These are phyloP conservation scores for Lepus americanus DNA, from an alignment of 2,113 vertebrate species.

Conservation along the genomic window DNA sequence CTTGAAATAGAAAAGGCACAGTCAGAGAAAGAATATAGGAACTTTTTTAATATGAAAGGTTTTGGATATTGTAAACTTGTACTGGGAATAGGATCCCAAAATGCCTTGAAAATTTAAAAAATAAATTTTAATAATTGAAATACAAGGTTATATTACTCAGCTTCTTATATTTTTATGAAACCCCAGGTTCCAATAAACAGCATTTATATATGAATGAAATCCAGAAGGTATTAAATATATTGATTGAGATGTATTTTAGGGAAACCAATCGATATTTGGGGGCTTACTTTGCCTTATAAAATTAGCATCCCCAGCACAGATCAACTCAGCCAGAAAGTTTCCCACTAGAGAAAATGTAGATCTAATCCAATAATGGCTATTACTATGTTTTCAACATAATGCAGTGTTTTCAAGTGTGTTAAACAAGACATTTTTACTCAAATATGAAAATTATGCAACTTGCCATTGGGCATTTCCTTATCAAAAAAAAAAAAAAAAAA, in stretches of 20 bases:
- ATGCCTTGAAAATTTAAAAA: neutral
- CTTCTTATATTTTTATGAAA: conserved; percentile 19
- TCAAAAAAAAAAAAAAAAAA: neutral
- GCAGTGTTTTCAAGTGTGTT: neutral
- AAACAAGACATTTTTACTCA: neutral
- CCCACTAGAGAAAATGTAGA: neutral
- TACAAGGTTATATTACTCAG: neutral
- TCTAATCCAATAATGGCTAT: neutral
- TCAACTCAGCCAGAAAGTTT: neutral
- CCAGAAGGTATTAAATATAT: neutral
- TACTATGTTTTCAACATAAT: neutral
- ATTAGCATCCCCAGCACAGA: neutral
- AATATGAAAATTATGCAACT: neutral
- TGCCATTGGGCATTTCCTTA: neutral
- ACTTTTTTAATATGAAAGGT: neutral
- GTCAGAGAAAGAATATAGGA: neutral
- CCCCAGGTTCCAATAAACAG: neutral
- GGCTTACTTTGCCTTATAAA: neutral
- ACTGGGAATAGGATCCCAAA: neutral
- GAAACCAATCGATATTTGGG: neutral
- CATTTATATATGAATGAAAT: neutral
- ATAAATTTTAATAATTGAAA: conserved; percentile 19
- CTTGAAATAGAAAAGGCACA: neutral
- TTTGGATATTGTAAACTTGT: neutral
- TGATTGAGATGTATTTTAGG: neutral